Percentiles rank a stretch among this genome's conserved stretches.
These are phyloP conservation scores for Menura novaehollandiae DNA, from an alignment of 2,113 vertebrate species.

Conservation along the genomic window DNA sequence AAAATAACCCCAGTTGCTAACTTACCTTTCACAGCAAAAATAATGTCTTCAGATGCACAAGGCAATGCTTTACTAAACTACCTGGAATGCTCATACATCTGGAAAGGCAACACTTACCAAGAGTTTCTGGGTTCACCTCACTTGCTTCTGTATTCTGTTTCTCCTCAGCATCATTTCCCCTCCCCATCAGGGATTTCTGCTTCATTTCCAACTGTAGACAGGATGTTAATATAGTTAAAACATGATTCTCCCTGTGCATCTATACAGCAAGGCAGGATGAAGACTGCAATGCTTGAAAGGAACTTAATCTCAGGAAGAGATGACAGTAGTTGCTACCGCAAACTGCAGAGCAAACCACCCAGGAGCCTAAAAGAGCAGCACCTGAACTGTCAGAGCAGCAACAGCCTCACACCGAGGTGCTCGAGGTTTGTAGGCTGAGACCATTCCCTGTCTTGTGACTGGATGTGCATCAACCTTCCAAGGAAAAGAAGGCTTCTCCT, in stretches of 20 bases:
- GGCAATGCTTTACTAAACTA: not conserved
- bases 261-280: not conserved
- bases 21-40: not conserved
- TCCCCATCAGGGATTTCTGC: conserved; percentile 83
- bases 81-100: not conserved
- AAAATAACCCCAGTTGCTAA: not conserved
- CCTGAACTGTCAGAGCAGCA: not conserved
- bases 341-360: not conserved
- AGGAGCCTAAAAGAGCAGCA: not conserved
- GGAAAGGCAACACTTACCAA: conserved; percentile 78
- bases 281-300: not conserved
- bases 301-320: not conserved
- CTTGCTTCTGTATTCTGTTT: conserved; percentile 43
- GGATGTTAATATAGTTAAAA: conserved; percentile 40
- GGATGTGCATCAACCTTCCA: not conserved
- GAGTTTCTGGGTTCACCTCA: conserved; percentile 84
- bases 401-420: not conserved
- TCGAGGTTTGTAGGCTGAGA: not conserved
- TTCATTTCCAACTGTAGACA: conserved; percentile 93
- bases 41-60: not conserved
- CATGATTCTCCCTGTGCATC: not conserved
- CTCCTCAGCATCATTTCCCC: conserved; percentile 74
- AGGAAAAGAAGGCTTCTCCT: not conserved
- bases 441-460: not conserved
- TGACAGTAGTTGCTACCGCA: not conserved